Evolutionary conservation across 2,888 invertebrate species (phyloP).

Genomic region (Sminthurinus aureus): DNA sequence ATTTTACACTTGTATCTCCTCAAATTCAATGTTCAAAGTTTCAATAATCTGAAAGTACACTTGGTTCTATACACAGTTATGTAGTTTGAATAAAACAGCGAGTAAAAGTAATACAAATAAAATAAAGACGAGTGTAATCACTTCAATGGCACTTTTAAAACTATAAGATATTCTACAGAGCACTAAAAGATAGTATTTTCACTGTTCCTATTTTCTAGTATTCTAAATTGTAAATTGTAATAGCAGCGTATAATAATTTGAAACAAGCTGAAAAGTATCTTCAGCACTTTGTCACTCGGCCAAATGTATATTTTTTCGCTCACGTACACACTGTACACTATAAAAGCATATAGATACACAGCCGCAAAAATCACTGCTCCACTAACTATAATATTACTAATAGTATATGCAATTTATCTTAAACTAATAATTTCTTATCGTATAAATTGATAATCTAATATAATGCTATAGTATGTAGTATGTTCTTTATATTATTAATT

Average conservation of each 20-base stretch:
- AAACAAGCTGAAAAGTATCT: not conserved
- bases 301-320: not conserved
- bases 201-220: not conserved
- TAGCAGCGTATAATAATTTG: not conserved
- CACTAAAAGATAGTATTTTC: not conserved
- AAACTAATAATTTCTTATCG: too few species aligned
- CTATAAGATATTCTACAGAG: not conserved
- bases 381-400: too few species aligned
- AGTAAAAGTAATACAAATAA: not conserved
- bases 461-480: too few species aligned
- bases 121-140: not conserved
- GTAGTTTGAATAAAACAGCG: not conserved
- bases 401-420: too few species aligned
- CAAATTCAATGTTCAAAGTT: too few species aligned
- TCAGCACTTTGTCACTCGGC: slow-evolving; percentile 6
- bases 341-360: too few species aligned
- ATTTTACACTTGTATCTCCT: too few species aligned
- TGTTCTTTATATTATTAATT: too few species aligned
- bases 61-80: not conserved
- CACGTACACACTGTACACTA: too few species aligned
- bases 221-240: not conserved
- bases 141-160: not conserved
- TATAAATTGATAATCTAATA: too few species aligned
- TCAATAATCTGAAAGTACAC: too few species aligned
- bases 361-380: too few species aligned